Evolutionary conservation across 2,113 vertebrate species (phyloP).

Genomic region (Oxyura jamaicensis): DNA sequence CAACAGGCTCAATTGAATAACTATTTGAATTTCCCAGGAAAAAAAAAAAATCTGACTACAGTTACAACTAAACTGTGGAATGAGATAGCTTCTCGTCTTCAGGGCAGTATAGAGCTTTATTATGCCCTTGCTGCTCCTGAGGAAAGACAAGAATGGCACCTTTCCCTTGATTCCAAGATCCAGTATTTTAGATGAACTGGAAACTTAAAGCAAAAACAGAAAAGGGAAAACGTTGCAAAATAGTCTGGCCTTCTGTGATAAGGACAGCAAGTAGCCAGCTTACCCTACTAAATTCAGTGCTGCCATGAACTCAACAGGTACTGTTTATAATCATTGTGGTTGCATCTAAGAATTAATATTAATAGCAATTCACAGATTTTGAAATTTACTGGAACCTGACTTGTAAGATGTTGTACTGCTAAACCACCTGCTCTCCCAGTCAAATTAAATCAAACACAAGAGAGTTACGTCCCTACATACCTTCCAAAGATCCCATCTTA

Average conservation of each 20-base stretch:
- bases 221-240: not conserved
- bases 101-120: not conserved
- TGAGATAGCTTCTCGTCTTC: not conserved
- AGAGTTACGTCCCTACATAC: conserved; percentile 52
- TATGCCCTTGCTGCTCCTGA: not conserved
- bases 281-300: not conserved
- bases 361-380: not conserved
- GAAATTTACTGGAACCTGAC: not conserved
- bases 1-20: not conserved
- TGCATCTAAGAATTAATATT: not conserved
- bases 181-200: not conserved
- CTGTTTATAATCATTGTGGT: not conserved
- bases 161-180: not conserved
- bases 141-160: not conserved
- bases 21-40: not conserved
- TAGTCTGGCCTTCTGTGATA: not conserved
- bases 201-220: not conserved
- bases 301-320: not conserved
- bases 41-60: not conserved
- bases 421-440: not conserved
- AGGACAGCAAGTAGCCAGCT: not conserved
- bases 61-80: not conserved
- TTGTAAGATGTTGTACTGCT: not conserved
- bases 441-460: not conserved
- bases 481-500: conserved; percentile 79